phyloP scores from a whole-genome alignment of 2,113 vertebrate genomes.

The Carollia perspicillata region DNA sequence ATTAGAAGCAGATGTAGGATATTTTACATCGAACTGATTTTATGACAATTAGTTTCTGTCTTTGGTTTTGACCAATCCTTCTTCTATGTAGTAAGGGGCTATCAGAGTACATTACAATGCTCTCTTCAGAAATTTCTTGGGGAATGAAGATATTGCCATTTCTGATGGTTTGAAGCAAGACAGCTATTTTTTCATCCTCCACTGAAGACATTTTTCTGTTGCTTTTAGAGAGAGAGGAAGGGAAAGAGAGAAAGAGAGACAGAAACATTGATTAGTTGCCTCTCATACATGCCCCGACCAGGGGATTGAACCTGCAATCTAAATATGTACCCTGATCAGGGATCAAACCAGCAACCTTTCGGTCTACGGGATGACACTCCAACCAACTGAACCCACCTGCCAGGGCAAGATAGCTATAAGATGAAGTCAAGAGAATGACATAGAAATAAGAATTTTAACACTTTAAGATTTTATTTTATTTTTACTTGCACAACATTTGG shows the following conservation, averaged over 20 bases:
- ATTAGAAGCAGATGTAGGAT: neutral
- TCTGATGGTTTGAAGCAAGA: neutral
- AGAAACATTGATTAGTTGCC: no score
- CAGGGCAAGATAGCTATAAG: neutral
- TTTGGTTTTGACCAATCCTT: neutral
- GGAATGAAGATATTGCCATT: neutral
- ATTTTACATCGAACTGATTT: neutral
- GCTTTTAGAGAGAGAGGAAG: no score
- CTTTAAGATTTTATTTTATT: neutral
- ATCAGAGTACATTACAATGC: neutral
- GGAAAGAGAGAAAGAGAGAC: no score
- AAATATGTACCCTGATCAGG: no score
- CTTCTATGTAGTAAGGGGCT: neutral
- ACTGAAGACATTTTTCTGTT: no score
- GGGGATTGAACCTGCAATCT: no score
- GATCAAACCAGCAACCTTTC: no score
- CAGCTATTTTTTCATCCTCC: neutral
- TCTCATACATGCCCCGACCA: no score
- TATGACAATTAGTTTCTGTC: neutral
- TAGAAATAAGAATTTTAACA: neutral
- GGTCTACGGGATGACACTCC: no score
- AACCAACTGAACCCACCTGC: no score
- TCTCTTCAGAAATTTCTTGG: neutral
- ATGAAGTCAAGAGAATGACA: neutral
- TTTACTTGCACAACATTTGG: neutral